Conservation (phyloP, 2,113 vertebrate genomes). For the Setophaga coronata region DNA sequence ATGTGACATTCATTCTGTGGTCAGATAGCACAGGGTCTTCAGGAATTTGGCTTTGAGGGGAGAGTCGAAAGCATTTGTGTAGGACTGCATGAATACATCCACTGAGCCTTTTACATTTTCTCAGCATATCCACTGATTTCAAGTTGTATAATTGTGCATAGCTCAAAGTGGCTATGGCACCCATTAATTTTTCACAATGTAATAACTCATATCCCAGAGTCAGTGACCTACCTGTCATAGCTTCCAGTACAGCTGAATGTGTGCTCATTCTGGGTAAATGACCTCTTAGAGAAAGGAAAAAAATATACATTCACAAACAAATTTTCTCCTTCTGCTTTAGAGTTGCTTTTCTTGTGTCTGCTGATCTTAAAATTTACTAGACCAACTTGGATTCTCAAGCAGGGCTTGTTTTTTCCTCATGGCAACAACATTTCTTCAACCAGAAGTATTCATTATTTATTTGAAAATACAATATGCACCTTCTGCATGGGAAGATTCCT, state of each 20-base stretch:
- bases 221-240: neutral
- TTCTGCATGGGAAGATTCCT: neutral
- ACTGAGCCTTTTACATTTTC: neutral
- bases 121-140: neutral
- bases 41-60: neutral
- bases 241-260: neutral
- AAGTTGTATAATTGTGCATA: neutral
- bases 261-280: neutral
- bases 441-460: neutral
- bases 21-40: neutral
- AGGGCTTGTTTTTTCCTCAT: neutral
- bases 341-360: neutral
- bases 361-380: neutral
- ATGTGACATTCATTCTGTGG: rapidly evolving
- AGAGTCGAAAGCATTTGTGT: neutral
- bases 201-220: neutral
- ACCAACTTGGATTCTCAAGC: neutral
- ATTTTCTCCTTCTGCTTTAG: neutral
- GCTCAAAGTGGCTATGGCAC: neutral
- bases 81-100: neutral
- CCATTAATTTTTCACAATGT: neutral
- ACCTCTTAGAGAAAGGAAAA: neutral
- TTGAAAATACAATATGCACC: neutral
- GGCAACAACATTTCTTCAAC: neutral
- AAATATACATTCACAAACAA: neutral